Evolutionary conservation across 1,140 invertebrate genomes (phyloP).

Genomic region (Pseudomyrmex gracilis): DNA sequence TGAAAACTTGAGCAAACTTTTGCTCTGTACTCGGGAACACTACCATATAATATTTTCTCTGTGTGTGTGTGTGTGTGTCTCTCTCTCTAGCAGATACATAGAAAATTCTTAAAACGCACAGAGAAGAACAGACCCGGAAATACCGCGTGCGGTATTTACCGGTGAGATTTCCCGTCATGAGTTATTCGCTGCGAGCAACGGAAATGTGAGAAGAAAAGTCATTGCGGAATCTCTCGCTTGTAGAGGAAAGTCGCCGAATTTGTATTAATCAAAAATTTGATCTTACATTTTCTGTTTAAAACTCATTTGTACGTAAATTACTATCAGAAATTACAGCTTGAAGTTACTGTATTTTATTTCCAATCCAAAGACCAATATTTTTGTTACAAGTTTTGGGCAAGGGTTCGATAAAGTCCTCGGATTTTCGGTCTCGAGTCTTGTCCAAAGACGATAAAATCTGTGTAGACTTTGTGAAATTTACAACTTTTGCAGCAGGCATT

Average conservation of each 20-base stretch:
- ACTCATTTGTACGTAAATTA: no score
- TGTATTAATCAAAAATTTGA: no score
- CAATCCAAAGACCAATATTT: no score
- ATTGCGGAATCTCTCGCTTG: neutral
- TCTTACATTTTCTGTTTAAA: no score
- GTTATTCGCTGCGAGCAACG: conserved; percentile 33
- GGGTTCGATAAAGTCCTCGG: conserved; percentile 6
- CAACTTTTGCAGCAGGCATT: conserved; percentile 10
- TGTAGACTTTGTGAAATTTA: neutral
- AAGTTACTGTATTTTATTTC: no score
- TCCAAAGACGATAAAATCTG: conserved; percentile 16
- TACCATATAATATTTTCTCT: conserved; percentile 65
- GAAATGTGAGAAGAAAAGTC: conserved; percentile 7
- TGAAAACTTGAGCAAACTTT: conserved; percentile 59
- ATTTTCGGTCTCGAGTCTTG: conserved; percentile 14
- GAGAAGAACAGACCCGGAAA: conserved; percentile 25
- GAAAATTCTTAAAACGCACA: conserved; percentile 4
- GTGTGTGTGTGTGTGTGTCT: no score
- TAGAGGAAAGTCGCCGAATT: no score
- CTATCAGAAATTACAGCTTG: no score
- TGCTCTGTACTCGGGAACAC: conserved; percentile 39
- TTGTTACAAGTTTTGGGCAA: no score
- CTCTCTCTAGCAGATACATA: conserved; percentile 18
- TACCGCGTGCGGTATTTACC: conserved; percentile 21
- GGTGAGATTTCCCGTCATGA: conserved; percentile 21